Percentiles rank a stretch among this genome's conserved stretches.
Conservation (phyloP, 2,113 vertebrate species). For the Ageneiosus marmoratus region DNA sequence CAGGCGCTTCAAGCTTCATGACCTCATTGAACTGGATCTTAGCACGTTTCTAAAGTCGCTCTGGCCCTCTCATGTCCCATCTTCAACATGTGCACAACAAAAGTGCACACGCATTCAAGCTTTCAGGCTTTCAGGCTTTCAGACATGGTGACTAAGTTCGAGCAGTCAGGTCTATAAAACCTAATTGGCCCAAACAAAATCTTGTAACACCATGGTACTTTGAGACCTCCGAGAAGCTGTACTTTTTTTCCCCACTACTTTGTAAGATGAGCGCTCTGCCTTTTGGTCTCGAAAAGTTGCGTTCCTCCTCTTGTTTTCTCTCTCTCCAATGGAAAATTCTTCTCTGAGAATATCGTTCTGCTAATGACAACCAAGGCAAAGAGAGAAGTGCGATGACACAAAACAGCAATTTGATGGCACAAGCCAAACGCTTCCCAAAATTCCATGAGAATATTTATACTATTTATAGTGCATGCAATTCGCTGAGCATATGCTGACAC, state of each 20-base stretch:
- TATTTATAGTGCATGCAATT: slow-evolving; percentile 2
- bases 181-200: slow-evolving; percentile 64
- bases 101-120: neutral
- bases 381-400: slow-evolving; percentile 33
- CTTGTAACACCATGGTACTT: slow-evolving; percentile 55
- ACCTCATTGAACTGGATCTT: slow-evolving; percentile 3
- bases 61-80: slow-evolving; percentile 3
- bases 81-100: slow-evolving; percentile 1
- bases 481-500: slow-evolving; percentile 16
- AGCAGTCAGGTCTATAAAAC: slow-evolving; percentile 65
- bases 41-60: neutral
- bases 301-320: neutral
- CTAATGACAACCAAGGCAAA: slow-evolving; percentile 48
- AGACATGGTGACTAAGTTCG: slow-evolving; percentile 48
- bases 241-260: slow-evolving; percentile 12
- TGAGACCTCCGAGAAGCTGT: slow-evolving; percentile 54
- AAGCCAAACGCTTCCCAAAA: slow-evolving; percentile 21
- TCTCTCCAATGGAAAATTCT: slow-evolving; percentile 58
- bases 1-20: slow-evolving; percentile 12
- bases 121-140: slow-evolving; percentile 1
- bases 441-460: neutral
- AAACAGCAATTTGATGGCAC: slow-evolving; percentile 11
- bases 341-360: slow-evolving; percentile 46
- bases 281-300: slow-evolving; percentile 7
- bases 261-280: slow-evolving; percentile 29